phyloP scores from a whole-genome alignment of 2,797 vertebrate species.

The Myotis daubentonii region DNA sequence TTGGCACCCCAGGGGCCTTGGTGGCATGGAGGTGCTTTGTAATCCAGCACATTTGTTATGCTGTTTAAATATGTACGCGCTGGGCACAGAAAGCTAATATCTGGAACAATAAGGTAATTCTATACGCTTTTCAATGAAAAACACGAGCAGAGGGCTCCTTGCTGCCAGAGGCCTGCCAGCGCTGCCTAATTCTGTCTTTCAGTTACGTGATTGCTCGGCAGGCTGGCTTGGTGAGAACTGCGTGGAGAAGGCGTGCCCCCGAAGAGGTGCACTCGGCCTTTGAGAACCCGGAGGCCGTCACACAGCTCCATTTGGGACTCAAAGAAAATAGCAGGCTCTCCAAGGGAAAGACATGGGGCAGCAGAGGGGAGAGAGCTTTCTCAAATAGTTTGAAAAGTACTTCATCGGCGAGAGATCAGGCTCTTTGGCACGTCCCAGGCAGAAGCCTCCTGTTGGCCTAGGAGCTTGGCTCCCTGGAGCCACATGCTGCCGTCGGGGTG shows the following conservation, averaged over 20 bases:
- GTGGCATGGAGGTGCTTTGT: constrained; percentile 76
- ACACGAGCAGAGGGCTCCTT: constrained; percentile 70
- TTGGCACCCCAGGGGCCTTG: constrained; percentile 55
- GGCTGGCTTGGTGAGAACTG: constrained; percentile 78
- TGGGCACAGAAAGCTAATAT: constrained; percentile 79
- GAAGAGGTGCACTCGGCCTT: constrained; percentile 79
- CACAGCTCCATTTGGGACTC: constrained; percentile 58
- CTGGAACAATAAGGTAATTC: constrained; percentile 83
- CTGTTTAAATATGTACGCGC: constrained; percentile 73
- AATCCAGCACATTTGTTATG: constrained; percentile 79
- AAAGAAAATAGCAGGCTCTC: constrained; percentile 15
- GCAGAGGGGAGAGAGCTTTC: background rate
- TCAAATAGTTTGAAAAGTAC: background rate
- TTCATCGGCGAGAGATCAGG: background rate
- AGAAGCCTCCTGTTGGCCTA: background rate
- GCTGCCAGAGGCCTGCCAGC: constrained; percentile 84
- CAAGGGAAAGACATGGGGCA: background rate
- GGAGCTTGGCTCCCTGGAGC: background rate
- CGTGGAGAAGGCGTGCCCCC: constrained; percentile 79
- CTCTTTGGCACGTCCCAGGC: background rate
- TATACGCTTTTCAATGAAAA: constrained; percentile 82
- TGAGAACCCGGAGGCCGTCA: constrained; percentile 68
- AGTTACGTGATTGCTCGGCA: constrained; percentile 83
- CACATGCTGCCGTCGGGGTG: background rate
- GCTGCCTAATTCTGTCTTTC: constrained; percentile 82